A percentile compares a stretch with the other conserved stretches of the same genome.
These are phyloP conservation scores for Idaea aversata DNA, from an alignment of 2,888 invertebrate species.

Conservation along the genomic window DNA sequence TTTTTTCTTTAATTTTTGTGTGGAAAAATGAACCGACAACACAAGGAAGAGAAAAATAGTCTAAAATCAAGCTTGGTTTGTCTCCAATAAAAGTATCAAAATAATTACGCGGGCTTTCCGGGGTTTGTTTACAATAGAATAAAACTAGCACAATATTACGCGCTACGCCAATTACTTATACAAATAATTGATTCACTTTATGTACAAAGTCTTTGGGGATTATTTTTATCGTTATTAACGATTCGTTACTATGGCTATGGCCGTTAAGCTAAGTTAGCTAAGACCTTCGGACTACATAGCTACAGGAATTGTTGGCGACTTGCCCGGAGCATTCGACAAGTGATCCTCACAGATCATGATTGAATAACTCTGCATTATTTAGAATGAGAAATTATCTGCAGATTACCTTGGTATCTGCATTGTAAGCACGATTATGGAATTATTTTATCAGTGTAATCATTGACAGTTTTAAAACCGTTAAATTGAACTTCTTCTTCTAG, in stretches of 20 bases:
- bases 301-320: not conserved
- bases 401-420: not conserved
- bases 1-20: too few species aligned
- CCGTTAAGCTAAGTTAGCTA: not conserved
- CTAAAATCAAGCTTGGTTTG: not conserved
- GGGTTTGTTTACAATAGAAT: not conserved
- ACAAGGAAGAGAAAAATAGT: not conserved
- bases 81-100: not conserved
- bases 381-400: not conserved
- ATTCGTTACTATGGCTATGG: not conserved
- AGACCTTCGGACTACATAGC: not conserved
- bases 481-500: too few species aligned
- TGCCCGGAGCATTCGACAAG: not conserved
- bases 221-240: not conserved
- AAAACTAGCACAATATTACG: not conserved
- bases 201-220: not conserved
- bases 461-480: too few species aligned
- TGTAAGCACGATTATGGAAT: not conserved
- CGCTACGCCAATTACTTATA: not conserved
- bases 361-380: not conserved
- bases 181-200: not conserved
- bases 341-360: not conserved
- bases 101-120: not conserved
- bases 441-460: too few species aligned
- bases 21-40: too few species aligned